These are phyloP conservation scores for Callitettix versicolor DNA, from an alignment of 1,140 invertebrate genomes.

Conservation along the genomic window DNA sequence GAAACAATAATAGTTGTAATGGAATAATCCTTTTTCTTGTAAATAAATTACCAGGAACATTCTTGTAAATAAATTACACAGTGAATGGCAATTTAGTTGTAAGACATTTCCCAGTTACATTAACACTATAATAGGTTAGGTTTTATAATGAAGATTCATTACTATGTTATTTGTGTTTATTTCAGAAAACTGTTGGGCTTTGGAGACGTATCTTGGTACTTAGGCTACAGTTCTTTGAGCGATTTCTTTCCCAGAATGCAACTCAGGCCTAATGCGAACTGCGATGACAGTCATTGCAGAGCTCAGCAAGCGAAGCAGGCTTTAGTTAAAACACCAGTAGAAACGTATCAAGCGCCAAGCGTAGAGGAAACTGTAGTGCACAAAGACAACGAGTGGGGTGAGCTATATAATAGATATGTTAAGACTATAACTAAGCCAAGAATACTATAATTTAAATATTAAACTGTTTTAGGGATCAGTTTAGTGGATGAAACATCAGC, in stretches of 20 bases:
- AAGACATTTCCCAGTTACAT: too few species aligned
- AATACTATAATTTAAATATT: not conserved
- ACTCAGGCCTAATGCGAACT: conserved; percentile 84
- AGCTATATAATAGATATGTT: conserved; percentile 22
- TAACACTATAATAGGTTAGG: too few species aligned
- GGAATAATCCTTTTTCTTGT: too few species aligned
- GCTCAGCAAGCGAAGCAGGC: conserved; percentile 48
- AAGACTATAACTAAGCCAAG: not conserved
- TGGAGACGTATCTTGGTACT: conserved; percentile 78
- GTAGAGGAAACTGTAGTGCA: conserved; percentile 51
- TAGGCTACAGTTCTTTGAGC: conserved; percentile 92
- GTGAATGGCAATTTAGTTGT: too few species aligned
- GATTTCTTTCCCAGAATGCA: conserved; percentile 95
- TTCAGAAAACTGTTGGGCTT: conserved; percentile 78
- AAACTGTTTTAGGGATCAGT: conserved; percentile 36
- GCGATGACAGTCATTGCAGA: conserved; percentile 75
- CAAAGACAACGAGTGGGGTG: conserved; percentile 89
- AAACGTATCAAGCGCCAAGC: conserved; percentile 32
- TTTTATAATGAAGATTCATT: too few species aligned
- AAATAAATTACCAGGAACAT: too few species aligned
- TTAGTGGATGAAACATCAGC: conserved; percentile 55
- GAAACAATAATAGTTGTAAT: too few species aligned
- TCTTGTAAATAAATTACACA: too few species aligned
- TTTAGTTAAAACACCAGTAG: conserved; percentile 22
- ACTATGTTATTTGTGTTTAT: conserved; percentile 12